Conservation (phyloP, 2,888 invertebrate species). For the Philhelius pedissequus region DNA sequence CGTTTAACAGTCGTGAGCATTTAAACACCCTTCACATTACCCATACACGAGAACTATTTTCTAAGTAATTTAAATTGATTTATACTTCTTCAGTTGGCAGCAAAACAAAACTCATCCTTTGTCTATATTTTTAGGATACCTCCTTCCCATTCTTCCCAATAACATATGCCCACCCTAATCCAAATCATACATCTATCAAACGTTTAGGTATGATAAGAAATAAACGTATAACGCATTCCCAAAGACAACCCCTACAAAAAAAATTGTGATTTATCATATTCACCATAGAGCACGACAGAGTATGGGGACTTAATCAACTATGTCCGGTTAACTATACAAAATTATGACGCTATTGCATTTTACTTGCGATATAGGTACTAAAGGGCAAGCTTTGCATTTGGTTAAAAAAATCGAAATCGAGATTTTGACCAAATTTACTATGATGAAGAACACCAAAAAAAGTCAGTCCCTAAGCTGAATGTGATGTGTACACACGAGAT, state of each 20-base stretch:
- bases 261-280: conserved; percentile 58
- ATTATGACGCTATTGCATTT: conserved; percentile 65
- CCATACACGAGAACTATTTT: background rate
- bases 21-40: background rate
- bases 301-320: conserved; percentile 67
- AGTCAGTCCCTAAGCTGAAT: too few species aligned
- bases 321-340: conserved; percentile 61
- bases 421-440: too few species aligned
- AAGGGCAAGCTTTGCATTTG: too few species aligned
- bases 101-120: conserved; percentile 15
- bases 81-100: conserved; percentile 26
- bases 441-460: too few species aligned
- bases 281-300: conserved; percentile 10
- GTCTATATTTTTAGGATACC: conserved; percentile 31
- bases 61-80: conserved; percentile 63
- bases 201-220: conserved; percentile 26
- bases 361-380: too few species aligned
- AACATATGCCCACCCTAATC: too few species aligned
- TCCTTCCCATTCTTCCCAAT: background rate
- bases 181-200: conserved; percentile 22
- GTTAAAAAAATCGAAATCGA: too few species aligned
- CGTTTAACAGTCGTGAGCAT: conserved; percentile 21
- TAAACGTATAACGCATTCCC: conserved; percentile 23
- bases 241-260: conserved; percentile 57
- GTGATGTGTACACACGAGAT: too few species aligned